Conservation (phyloP, 2,888 invertebrate species). For the Amorpha juglandis region DNA sequence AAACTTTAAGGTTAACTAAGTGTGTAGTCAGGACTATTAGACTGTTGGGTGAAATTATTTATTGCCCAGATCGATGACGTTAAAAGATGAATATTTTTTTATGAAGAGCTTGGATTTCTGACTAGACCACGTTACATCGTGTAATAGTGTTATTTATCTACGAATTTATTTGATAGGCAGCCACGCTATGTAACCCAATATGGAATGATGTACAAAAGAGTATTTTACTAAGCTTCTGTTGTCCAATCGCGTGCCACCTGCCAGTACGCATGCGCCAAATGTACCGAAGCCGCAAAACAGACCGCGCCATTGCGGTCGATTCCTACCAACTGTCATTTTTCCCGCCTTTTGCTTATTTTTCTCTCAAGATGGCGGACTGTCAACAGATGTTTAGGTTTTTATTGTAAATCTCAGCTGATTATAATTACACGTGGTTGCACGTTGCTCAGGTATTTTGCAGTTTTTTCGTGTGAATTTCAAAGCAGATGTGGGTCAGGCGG, state of each 20-base stretch:
- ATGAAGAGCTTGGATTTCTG: no score
- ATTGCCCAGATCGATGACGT: no score
- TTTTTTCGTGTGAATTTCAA: conserved; percentile 64
- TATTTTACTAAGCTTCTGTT: conserved; percentile 15
- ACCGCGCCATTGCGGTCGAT: conserved; percentile 61
- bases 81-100: no score
- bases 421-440: conserved; percentile 60
- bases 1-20: no score
- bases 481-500: conserved; percentile 63
- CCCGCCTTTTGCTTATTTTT: conserved; percentile 58
- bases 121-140: no score
- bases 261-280: conserved; percentile 62
- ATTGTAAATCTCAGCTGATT: conserved; percentile 47
- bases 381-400: conserved; percentile 61
- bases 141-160: no score
- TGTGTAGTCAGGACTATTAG: no score
- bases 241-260: conserved; percentile 59
- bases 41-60: no score
- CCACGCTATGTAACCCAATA: neutral
- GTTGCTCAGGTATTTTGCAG: conserved; percentile 45
- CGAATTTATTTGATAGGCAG: neutral
- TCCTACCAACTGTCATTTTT: conserved; percentile 73
- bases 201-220: neutral
- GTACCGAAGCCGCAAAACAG: conserved; percentile 52
- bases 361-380: conserved; percentile 43